Conservation (phyloP, 2,888 invertebrate species). For the Malacosoma neustria region DNA sequence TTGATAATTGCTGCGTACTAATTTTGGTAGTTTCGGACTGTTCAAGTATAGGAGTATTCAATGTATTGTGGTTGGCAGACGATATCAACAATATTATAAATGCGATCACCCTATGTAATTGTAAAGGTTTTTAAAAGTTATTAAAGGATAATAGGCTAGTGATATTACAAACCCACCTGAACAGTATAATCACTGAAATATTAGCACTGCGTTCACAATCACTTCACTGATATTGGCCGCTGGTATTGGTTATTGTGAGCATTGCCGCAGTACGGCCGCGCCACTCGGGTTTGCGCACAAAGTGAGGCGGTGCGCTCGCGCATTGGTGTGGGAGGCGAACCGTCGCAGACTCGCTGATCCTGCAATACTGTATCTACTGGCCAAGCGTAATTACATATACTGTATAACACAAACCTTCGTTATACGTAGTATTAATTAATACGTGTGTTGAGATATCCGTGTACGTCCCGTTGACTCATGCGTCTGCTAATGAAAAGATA, state of each 20-base stretch:
- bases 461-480: slow-evolving; percentile 12
- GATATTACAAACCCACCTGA: slow-evolving; percentile 38
- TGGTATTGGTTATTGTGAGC: slow-evolving; percentile 17
- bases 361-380: slow-evolving; percentile 18
- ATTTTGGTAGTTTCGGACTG: too few relatives aligned
- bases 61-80: too few relatives aligned
- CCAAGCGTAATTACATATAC: slow-evolving; percentile 34
- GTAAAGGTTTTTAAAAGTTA: too few relatives aligned
- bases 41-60: too few relatives aligned
- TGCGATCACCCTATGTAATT: too few relatives aligned
- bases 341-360: slow-evolving; percentile 47
- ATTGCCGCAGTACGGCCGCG: slow-evolving; percentile 38
- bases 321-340: slow-evolving; percentile 35
- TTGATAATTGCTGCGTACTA: too few relatives aligned
- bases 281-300: slow-evolving; percentile 37
- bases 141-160: too few relatives aligned
- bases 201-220: slow-evolving; percentile 19
- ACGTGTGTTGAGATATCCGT: slow-evolving; percentile 15
- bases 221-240: slow-evolving; percentile 38
- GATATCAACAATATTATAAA: too few relatives aligned
- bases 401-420: slow-evolving; percentile 18
- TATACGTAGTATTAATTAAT: slow-evolving; percentile 21
- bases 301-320: slow-evolving; percentile 57
- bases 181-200: slow-evolving; percentile 20
- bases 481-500: background rate